Percentiles rank a stretch among this genome's conserved stretches.
Evolutionary conservation across 2,888 invertebrate species (phyloP).

Genomic region (Acrobeloides nanus): DNA sequence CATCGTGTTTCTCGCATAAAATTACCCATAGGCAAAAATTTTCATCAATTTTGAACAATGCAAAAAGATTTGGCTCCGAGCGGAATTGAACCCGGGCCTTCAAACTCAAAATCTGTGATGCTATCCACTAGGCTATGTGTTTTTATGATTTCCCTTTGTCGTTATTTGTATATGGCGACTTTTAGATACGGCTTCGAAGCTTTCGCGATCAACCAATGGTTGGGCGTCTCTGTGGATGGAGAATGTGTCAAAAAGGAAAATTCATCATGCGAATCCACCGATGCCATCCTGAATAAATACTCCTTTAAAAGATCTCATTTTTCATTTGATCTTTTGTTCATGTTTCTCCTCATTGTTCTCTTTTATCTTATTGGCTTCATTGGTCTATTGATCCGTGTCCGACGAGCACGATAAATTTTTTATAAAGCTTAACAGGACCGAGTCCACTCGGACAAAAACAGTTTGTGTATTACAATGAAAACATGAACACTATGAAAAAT

Average conservation of each 20-base stretch:
- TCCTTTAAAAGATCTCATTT: conserved; percentile 41
- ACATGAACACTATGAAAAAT: no score
- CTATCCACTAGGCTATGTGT: no score
- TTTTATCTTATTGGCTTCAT: conserved; percentile 46
- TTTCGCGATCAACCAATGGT: conserved; percentile 55
- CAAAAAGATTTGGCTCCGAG: no score
- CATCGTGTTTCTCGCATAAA: no score
- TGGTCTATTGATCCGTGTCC: conserved; percentile 38
- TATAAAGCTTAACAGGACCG: no score
- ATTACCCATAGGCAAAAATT: no score
- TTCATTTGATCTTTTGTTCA: conserved; percentile 31
- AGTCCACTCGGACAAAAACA: no score
- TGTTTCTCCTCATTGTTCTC: conserved; percentile 34
- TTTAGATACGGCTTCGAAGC: conserved; percentile 54
- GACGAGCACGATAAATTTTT: conserved; percentile 14
- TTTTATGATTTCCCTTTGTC: background rate
- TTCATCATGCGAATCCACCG: conserved; percentile 21
- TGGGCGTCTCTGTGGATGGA: conserved; percentile 58
- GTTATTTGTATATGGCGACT: no score
- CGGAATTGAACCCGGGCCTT: no score
- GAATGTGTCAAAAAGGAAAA: conserved; percentile 25
- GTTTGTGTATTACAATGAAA: no score
- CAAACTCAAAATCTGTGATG: no score
- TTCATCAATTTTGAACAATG: no score
- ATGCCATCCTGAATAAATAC: conserved; percentile 24